Percentiles rank a stretch among this genome's conserved stretches.
These are phyloP conservation scores for Agrotis segetum DNA, from an alignment of 2,888 invertebrate species.

Conservation along the genomic window DNA sequence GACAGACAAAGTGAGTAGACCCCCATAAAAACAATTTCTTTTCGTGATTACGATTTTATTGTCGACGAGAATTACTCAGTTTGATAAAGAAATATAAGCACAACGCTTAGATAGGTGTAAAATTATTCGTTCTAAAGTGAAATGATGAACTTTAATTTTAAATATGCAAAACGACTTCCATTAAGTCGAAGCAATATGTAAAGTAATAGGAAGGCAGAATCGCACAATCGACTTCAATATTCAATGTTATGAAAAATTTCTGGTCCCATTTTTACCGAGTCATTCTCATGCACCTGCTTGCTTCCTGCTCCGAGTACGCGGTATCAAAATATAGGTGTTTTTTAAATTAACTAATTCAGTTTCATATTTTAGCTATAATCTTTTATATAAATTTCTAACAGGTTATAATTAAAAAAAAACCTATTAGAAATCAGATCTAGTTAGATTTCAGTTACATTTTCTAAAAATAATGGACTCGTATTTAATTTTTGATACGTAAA, in stretches of 20 bases:
- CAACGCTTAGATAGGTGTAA: too few relatives aligned
- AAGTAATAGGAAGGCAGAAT: conserved; percentile 48
- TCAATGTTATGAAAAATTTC: conserved; percentile 62
- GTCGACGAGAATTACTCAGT: too few relatives aligned
- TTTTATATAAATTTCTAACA: conserved; percentile 22
- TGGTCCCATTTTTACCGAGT: conserved; percentile 46
- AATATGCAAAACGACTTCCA: conserved; percentile 13
- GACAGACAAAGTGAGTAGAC: too few relatives aligned
- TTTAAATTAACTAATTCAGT: conserved; percentile 16
- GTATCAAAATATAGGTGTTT: conserved; percentile 35
- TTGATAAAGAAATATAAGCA: neutral
- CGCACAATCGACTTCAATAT: conserved; percentile 54
- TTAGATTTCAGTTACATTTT: too few relatives aligned
- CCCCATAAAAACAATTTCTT: too few relatives aligned
- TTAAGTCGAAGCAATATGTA: conserved; percentile 47
- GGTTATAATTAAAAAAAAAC: too few relatives aligned
- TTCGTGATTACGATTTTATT: too few relatives aligned
- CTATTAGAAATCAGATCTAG: too few relatives aligned
- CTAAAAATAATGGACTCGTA: too few relatives aligned
- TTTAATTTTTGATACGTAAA: too few relatives aligned
- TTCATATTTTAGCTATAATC: neutral
- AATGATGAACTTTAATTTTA: conserved; percentile 1
- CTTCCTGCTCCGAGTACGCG: conserved; percentile 19
- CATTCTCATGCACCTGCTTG: conserved; percentile 58
- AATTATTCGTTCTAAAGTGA: neutral